Percentiles rank a stretch among this genome's conserved stretches.
Evolutionary conservation across 2,888 invertebrate genomes (phyloP).

Genomic region (Andricus curvator): DNA sequence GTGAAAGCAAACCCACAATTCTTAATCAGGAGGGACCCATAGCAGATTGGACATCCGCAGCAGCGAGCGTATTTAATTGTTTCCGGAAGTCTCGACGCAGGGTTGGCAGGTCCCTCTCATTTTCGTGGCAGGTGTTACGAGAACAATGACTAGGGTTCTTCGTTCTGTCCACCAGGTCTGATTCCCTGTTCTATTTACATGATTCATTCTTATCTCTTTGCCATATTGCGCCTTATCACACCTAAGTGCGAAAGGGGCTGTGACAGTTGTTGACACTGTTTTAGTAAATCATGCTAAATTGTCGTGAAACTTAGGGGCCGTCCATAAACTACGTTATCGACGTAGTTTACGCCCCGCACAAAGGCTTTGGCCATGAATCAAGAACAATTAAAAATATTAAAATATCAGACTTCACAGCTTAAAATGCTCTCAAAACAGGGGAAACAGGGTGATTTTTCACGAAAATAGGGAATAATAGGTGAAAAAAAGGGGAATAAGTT

Average conservation of each 20-base stretch:
- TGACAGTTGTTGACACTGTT: background rate
- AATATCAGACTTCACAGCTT: too few species aligned
- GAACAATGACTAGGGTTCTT: slow-evolving; percentile 52
- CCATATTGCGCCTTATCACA: background rate
- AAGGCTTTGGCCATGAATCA: too few species aligned
- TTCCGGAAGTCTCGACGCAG: slow-evolving; percentile 53
- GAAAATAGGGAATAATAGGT: too few species aligned
- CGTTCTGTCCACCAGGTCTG: slow-evolving; percentile 49
- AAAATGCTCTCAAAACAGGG: too few species aligned
- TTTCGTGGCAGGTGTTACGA: slow-evolving; percentile 59
- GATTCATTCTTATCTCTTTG: slow-evolving; percentile 7
- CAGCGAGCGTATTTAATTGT: slow-evolving; percentile 36
- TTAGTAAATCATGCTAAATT: background rate
- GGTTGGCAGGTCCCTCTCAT: slow-evolving; percentile 50
- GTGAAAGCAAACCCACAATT: slow-evolving; percentile 25
- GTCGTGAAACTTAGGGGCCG: background rate
- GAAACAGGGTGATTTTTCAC: too few species aligned
- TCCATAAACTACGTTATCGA: too few species aligned
- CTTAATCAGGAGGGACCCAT: slow-evolving; percentile 22
- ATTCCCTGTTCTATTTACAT: slow-evolving; percentile 47
- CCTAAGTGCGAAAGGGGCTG: background rate
- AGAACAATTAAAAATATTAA: too few species aligned
- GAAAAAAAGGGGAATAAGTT: too few species aligned
- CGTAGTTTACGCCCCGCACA: too few species aligned
- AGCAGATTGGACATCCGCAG: slow-evolving; percentile 34